Conservation (phyloP, 2,113 vertebrate species). For the Prunella fulvescens region DNA sequence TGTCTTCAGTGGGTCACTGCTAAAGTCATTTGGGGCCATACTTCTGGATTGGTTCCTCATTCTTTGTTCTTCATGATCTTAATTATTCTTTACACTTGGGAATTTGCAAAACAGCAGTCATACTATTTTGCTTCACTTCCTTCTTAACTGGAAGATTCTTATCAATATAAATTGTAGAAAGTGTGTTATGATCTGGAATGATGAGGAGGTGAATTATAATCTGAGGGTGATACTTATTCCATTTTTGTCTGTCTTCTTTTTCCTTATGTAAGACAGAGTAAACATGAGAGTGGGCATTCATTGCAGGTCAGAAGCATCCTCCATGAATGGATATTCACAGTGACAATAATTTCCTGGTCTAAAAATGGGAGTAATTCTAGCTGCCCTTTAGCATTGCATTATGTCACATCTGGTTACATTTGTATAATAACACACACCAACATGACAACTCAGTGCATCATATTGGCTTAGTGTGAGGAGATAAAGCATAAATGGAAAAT, state of each 20-base stretch:
- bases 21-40: background rate
- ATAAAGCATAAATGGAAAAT: slow-evolving; percentile 8
- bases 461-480: background rate
- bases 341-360: slow-evolving; percentile 45
- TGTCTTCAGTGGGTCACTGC: background rate
- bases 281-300: background rate
- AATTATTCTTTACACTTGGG: background rate
- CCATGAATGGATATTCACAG: background rate
- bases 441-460: background rate
- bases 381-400: background rate
- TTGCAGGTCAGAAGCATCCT: background rate
- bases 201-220: background rate
- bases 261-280: background rate
- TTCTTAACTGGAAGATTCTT: background rate
- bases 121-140: background rate
- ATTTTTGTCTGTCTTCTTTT: background rate
- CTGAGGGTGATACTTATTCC: background rate
- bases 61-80: background rate
- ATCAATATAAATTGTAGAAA: background rate
- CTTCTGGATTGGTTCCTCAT: background rate
- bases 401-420: slow-evolving; percentile 3
- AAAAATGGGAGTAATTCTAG: slow-evolving; percentile 22
- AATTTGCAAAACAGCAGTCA: background rate
- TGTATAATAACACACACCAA: background rate
- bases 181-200: background rate